Evolutionary conservation across 53 echinoderm and acorn worm genomes (phyloP).

Genomic region (Antedon mediterranea): DNA sequence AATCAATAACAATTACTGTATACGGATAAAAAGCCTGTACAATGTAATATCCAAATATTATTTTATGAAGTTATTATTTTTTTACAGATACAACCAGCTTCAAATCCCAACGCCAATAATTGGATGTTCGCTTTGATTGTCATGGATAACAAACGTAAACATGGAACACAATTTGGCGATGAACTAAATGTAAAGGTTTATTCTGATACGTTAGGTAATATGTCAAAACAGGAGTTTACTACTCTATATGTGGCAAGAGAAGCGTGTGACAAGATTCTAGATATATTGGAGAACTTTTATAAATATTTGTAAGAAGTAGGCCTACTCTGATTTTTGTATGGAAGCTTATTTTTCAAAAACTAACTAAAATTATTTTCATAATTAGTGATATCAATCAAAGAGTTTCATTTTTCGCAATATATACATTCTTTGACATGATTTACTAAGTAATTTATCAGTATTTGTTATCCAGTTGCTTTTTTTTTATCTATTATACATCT

Average conservation of each 20-base stretch:
- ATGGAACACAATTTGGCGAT: neutral
- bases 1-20: no score
- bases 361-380: no score
- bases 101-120: neutral
- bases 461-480: no score
- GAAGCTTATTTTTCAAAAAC: no score
- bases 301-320: neutral
- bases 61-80: neutral
- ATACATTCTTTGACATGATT: no score
- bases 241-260: neutral
- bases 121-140: neutral
- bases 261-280: neutral
- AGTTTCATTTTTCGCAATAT: no score
- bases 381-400: no score
- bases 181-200: neutral
- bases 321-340: no score
- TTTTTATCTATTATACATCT: no score
- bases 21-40: no score
- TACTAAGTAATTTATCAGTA: no score
- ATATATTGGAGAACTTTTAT: neutral
- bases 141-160: neutral
- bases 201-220: neutral
- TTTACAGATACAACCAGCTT: neutral
- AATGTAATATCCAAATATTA: neutral
- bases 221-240: neutral